A percentile compares a stretch with the other conserved stretches of the same genome.
phyloP scores from a whole-genome alignment of 2,113 vertebrate species.

The Urocynchramus pylzowi region DNA sequence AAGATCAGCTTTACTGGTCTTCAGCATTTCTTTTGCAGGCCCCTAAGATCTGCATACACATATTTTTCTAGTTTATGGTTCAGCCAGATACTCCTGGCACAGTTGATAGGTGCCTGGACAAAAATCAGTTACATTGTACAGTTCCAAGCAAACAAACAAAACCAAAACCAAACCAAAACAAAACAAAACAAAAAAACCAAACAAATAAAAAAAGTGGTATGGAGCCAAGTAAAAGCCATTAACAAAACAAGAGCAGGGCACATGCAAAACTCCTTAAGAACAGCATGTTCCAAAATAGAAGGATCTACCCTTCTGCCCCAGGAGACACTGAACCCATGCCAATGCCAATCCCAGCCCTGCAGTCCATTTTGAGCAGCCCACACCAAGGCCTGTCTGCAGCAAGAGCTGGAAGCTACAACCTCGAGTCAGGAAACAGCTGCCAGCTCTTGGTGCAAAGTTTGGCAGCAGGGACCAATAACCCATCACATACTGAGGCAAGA shows the following conservation, averaged over 20 bases:
- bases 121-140: background rate
- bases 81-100: background rate
- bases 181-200: too few relatives aligned
- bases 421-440: background rate
- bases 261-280: background rate
- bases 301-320: fast-evolving
- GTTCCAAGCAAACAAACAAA: background rate
- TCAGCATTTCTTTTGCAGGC: background rate
- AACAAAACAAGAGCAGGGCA: background rate
- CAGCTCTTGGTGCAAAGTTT: background rate
- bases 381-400: background rate
- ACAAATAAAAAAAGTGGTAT: fast-evolving
- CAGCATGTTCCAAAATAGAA: background rate
- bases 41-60: background rate
- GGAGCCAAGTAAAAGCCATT: background rate
- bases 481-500: background rate
- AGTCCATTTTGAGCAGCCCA: background rate
- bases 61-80: background rate
- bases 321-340: background rate
- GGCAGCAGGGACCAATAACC: background rate
- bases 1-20: background rate
- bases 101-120: background rate
- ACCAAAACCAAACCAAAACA: too few relatives aligned
- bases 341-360: background rate
- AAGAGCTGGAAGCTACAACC: fast-evolving